Conservation (phyloP, 2,888 invertebrate genomes). For the Thera britannica region DNA sequence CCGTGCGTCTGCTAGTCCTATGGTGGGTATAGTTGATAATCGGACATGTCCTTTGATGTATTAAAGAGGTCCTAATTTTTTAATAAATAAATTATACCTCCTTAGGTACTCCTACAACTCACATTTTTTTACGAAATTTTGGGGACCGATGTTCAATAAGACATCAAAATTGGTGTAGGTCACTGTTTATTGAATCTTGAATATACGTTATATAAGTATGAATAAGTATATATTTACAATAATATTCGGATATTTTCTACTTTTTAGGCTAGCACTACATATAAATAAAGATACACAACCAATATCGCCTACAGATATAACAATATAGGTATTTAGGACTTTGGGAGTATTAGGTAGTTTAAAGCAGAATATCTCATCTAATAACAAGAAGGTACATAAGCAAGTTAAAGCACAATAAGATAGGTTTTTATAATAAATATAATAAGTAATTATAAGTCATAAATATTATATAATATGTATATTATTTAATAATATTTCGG, state of each 20-base stretch:
- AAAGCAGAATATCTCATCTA: conserved; percentile 29
- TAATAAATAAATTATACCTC: no score
- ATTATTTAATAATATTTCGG: conserved; percentile 32
- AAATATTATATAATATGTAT: background rate
- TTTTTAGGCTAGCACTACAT: conserved; percentile 60
- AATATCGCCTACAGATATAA: conserved; percentile 54
- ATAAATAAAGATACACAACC: conserved; percentile 73
- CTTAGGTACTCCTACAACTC: background rate
- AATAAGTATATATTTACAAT: conserved; percentile 72
- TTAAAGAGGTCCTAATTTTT: no score
- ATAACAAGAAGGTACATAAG: conserved; percentile 8
- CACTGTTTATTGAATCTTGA: conserved; percentile 76
- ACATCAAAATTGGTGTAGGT: conserved; percentile 48
- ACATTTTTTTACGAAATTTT: background rate
- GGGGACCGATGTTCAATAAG: conserved; percentile 32
- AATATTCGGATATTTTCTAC: conserved; percentile 63
- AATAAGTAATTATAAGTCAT: conserved; percentile 4
- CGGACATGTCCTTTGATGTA: no score
- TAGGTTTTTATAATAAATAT: conserved; percentile 31
- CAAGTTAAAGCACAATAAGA: conserved; percentile 37
- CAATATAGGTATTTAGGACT: conserved; percentile 18
- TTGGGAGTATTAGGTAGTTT: conserved; percentile 13
- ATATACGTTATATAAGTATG: conserved; percentile 66
- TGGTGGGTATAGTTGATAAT: no score
- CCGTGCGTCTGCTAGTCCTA: no score